These are phyloP conservation scores for Boulengeromyrus knoepffleri DNA, from an alignment of 2,113 vertebrate genomes.

Conservation along the genomic window DNA sequence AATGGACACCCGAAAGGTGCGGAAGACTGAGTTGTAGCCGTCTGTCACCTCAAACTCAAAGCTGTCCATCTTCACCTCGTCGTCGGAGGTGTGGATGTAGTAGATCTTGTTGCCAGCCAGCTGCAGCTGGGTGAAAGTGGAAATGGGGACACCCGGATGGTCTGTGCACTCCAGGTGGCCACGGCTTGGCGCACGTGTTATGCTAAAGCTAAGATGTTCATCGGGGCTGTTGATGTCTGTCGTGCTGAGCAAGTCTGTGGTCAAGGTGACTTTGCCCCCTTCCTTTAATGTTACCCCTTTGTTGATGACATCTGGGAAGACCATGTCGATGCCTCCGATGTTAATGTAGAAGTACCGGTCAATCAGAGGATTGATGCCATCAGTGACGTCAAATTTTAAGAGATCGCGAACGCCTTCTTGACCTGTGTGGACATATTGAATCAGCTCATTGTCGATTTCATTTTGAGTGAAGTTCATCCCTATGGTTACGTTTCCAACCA, in stretches of 20 bases:
- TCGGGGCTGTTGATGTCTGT: slow-evolving; percentile 47
- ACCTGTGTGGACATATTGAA: slow-evolving; percentile 45
- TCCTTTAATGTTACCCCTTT: slow-evolving; percentile 51
- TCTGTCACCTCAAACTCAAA: slow-evolving; percentile 54
- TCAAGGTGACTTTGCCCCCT: slow-evolving; percentile 44
- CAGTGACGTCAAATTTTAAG: slow-evolving; percentile 59
- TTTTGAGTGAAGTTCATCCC: slow-evolving; percentile 58
- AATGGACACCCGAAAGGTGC: slow-evolving; percentile 48
- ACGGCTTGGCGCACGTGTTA: slow-evolving; percentile 38
- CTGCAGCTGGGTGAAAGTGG: slow-evolving; percentile 50
- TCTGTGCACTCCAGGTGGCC: slow-evolving; percentile 52
- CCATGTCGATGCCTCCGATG: slow-evolving; percentile 36
- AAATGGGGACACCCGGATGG: slow-evolving; percentile 38
- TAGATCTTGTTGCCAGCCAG: slow-evolving; percentile 53
- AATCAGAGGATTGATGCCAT: slow-evolving; percentile 51
- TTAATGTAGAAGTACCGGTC: slow-evolving; percentile 49
- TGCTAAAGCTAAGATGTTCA: slow-evolving; percentile 44
- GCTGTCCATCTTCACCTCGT: slow-evolving; percentile 50
- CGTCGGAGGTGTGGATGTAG: slow-evolving; percentile 45
- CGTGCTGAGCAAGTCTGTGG: slow-evolving; percentile 49
- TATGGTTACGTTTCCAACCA: slow-evolving; percentile 46
- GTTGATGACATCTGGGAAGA: slow-evolving; percentile 50
- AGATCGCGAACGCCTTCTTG: slow-evolving; percentile 46
- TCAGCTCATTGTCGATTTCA: slow-evolving; percentile 50
- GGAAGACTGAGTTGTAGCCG: slow-evolving; percentile 41